Conservation (phyloP, 2,797 vertebrate species). For the Hyperoplus immaculatus region DNA sequence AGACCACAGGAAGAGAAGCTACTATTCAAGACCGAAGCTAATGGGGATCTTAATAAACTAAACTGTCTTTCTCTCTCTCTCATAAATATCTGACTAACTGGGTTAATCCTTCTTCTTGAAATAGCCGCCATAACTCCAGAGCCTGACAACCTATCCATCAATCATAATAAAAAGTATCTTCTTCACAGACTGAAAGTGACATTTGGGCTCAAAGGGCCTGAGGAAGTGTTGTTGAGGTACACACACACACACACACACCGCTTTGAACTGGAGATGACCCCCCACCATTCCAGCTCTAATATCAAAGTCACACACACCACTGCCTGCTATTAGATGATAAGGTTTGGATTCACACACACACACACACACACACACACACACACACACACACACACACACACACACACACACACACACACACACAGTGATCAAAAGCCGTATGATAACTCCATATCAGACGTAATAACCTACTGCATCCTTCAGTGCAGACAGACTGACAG, state of each 20-base stretch:
- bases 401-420: background rate
- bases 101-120: conserved; percentile 51
- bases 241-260: background rate
- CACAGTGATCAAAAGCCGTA: conserved; percentile 20
- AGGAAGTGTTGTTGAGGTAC: background rate
- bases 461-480: conserved; percentile 18
- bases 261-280: conserved; percentile 67
- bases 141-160: conserved; percentile 28
- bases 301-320: conserved; percentile 50
- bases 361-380: background rate
- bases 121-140: conserved; percentile 23
- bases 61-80: conserved; percentile 28
- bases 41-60: conserved; percentile 4
- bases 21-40: too few species aligned
- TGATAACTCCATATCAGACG: conserved; percentile 16
- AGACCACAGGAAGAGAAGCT: too few species aligned
- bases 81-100: conserved; percentile 27
- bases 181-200: conserved; percentile 19
- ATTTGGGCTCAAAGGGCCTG: conserved; percentile 7
- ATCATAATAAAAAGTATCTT: conserved; percentile 24
- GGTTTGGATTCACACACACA: conserved; percentile 32
- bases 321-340: conserved; percentile 59
- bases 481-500: conserved; percentile 1
- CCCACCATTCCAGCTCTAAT: conserved; percentile 40
- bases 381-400: background rate